Percentiles rank a stretch among this genome's conserved stretches.
phyloP scores from a whole-genome alignment of 2,888 invertebrate species.

The Biston betularia region DNA sequence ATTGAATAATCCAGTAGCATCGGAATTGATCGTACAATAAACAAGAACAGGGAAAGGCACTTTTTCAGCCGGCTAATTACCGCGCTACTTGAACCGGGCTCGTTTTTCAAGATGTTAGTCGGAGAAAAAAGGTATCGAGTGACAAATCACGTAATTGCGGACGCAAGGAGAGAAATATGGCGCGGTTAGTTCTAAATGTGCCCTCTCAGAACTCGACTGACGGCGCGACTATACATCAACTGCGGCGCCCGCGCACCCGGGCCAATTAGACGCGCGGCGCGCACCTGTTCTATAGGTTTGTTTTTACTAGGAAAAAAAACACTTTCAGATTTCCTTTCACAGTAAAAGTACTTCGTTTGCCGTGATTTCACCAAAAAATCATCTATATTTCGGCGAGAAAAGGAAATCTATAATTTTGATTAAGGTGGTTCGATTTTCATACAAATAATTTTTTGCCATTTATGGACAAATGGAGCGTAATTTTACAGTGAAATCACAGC shows the following conservation, averaged over 20 bases:
- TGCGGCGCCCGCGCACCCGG: constrained; percentile 53
- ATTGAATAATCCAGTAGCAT: constrained; percentile 57
- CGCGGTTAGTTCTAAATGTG: constrained; percentile 81
- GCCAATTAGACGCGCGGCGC: constrained; percentile 66
- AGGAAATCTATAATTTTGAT: no score
- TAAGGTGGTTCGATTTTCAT: no score
- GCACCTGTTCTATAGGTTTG: constrained; percentile 56
- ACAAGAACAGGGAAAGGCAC: constrained; percentile 71
- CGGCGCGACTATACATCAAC: constrained; percentile 67
- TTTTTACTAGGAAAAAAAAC: constrained; percentile 41
- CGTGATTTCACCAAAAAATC: no score
- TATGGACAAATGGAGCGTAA: no score
- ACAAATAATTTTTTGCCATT: no score
- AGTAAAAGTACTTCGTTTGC: not conserved
- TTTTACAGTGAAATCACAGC: no score
- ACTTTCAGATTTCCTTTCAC: constrained; percentile 13
- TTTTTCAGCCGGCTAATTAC: constrained; percentile 81
- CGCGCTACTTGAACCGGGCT: constrained; percentile 69
- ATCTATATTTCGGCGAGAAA: no score
- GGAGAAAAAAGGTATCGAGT: constrained; percentile 71
- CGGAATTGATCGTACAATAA: constrained; percentile 66
- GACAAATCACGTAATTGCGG: constrained; percentile 85
- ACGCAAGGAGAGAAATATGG: constrained; percentile 82
- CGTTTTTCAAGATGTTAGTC: constrained; percentile 74
- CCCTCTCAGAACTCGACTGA: constrained; percentile 66